phyloP scores from a whole-genome alignment of 2,888 invertebrate genomes.

The Lycia hirtaria region DNA sequence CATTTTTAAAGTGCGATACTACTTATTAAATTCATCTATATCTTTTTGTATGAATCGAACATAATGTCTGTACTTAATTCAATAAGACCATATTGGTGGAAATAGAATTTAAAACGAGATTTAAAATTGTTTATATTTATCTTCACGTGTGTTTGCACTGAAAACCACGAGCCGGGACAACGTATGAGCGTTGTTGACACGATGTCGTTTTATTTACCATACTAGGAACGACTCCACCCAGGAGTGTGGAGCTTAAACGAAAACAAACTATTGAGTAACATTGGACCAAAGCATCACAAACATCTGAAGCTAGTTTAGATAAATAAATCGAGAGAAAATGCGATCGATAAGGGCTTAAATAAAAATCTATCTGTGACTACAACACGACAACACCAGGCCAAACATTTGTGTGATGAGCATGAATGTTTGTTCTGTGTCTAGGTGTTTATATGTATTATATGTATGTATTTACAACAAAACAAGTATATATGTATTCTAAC shows the following conservation, averaged over 20 bases:
- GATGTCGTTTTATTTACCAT: constrained; percentile 16
- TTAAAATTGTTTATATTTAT: constrained; percentile 6
- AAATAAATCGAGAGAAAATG: neutral
- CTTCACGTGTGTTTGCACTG: constrained; percentile 2
- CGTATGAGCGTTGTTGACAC: constrained; percentile 11
- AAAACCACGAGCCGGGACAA: constrained; percentile 2
- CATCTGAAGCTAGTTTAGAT: neutral
- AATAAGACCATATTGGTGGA: neutral
- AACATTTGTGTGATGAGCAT: too few relatives aligned
- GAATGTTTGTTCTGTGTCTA: too few relatives aligned
- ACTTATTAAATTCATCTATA: too few relatives aligned
- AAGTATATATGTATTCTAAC: too few relatives aligned
- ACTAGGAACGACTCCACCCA: constrained; percentile 6
- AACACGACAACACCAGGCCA: too few relatives aligned
- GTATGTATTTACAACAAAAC: too few relatives aligned
- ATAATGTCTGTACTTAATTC: too few relatives aligned
- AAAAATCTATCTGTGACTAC: neutral
- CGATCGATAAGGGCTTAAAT: neutral
- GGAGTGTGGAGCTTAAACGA: constrained; percentile 1
- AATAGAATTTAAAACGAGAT: neutral
- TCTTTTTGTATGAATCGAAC: too few relatives aligned
- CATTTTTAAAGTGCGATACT: too few relatives aligned
- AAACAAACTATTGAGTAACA: constrained; percentile 7
- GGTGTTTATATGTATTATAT: too few relatives aligned
- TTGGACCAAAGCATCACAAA: neutral